Base-by-base conservation (phyloP, 1,140 invertebrate species). In the Drosophila elegans region DNA sequence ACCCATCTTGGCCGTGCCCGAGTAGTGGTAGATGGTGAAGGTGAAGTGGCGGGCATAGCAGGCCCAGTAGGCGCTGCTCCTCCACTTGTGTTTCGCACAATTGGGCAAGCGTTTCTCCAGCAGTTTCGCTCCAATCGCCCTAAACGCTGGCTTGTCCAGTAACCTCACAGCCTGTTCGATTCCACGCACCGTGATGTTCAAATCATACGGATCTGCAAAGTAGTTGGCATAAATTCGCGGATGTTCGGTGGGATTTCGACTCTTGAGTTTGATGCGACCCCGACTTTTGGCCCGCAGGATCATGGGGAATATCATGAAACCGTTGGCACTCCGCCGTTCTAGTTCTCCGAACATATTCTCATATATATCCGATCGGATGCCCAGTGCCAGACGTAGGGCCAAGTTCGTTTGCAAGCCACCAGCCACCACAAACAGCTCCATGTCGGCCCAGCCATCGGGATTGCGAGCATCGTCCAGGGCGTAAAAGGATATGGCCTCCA, bases 1-100 rank as follows among this genome's bases (percentile, higher is more conserved):
- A 0, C 97, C 97, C 97, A 98, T 98, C 92, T 97, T 97, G 84
- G 96, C 97, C 0, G 97, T 97, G 0, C 97, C 96, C 10, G 94
- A 94, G n/a, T 95, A 95, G 91, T 97, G 97, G 80, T 96, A 97
- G 45, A 97, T 95, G 1, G 95, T 96, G n/a, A 95, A 93, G 1
- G 96, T 95, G n/a, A 96, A 94, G 49, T 94, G 93, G 25, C 94
- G 93, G 0, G 94, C 92, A 51, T 95, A 93, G 90, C 97, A 98
- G n/a, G 94, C 94, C 93, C 96, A 97, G 83, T 97, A 97, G 1
- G 91, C 93, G 46, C 95, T 94, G 2, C 94, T 95, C 13, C 94
- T 94, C 73, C 94, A 94, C 0, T 90, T 83, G n/a, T 94, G 93
- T 6, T 94, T 93, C 34, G 93, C 82, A 85, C 96, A 97, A 0